Evolutionary conservation across 2,888 invertebrate genomes (phyloP), one percentile per base, ranked within the genome.

Genomic region (Tinea semifulvella): DNA sequence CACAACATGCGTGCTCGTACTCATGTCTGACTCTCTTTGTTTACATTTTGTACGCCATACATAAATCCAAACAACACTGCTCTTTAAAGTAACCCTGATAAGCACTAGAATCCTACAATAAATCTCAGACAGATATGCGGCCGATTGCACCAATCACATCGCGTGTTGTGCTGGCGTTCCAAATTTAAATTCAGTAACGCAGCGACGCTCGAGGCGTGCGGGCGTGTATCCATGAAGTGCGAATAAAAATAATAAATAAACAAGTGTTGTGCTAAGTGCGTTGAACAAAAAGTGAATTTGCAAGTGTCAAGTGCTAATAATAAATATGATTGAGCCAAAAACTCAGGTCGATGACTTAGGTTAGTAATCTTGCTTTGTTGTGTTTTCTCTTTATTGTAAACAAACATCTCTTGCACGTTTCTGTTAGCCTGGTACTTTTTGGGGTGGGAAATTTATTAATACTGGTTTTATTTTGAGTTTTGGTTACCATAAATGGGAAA

Each of bases 141-240:
- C 22, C 6, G 8, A 7, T 22, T 22, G 22, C 5, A 31, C 13
- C 31, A 31, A 13, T 31, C 31, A 42, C 2, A 38, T 5, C 38
- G 19, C 17, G 38, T 17, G 16, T 14, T 10, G 13, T 18, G 3
- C 18, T n/a, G 3, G 14, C 35, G 35, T 35, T 35, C 35, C 16
- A 40, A 42, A 45, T 68, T 66, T 61, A 62, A 57, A 62, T 63
- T 65, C 68, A 74, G 73, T 76, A 50, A 49, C 46, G 57, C 50
- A 52, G 44, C 44, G 51, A 53, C 63, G 59, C 56, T 60, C 63
- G 58, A 47, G 54, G 60, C 55, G 68, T 43, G 44, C 48, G 52
- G 55, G 56, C 67, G 68, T 55, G 61, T 57, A 51, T 44, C 49
- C 50, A 39, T n/a, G n/a, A n/a, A 13, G 31, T 36, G 17, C 16